phyloP scores from a whole-genome alignment of 2,797 vertebrate genomes.

The Hypotaenidia philippensis region DNA sequence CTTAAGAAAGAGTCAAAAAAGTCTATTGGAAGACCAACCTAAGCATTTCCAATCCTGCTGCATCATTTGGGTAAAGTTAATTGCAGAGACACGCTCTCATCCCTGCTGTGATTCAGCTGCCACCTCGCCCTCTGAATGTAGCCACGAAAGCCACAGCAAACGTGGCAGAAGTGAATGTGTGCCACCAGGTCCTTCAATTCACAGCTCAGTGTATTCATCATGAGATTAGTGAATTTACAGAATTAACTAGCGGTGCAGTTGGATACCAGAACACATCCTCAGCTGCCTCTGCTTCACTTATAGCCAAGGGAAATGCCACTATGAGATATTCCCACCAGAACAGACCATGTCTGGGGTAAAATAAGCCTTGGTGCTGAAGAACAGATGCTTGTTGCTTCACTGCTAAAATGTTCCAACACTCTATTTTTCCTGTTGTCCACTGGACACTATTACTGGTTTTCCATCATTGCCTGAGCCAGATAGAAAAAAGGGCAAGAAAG shows the following conservation, averaged over 20 bases:
- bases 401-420: neutral
- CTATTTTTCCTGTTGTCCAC: neutral
- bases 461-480: conserved; percentile 6
- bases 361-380: neutral
- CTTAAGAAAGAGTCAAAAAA: neutral
- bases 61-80: conserved; percentile 28
- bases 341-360: neutral
- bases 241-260: accelerated
- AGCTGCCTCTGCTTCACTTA: neutral
- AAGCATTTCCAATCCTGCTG: neutral
- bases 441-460: conserved; percentile 32
- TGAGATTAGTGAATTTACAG: accelerated
- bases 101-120: neutral
- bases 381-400: neutral
- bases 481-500: neutral
- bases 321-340: neutral
- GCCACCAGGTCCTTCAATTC: neutral
- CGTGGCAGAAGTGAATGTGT: neutral
- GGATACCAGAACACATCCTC: neutral
- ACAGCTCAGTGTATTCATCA: neutral
- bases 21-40: neutral
- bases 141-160: neutral
- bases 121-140: neutral
- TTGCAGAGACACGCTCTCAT: neutral
- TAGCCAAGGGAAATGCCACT: neutral